A percentile compares a stretch with the other conserved stretches of the same genome.
These are phyloP conservation scores for Tiliacea citrago DNA, from an alignment of 2,888 invertebrate genomes.

Conservation along the genomic window DNA sequence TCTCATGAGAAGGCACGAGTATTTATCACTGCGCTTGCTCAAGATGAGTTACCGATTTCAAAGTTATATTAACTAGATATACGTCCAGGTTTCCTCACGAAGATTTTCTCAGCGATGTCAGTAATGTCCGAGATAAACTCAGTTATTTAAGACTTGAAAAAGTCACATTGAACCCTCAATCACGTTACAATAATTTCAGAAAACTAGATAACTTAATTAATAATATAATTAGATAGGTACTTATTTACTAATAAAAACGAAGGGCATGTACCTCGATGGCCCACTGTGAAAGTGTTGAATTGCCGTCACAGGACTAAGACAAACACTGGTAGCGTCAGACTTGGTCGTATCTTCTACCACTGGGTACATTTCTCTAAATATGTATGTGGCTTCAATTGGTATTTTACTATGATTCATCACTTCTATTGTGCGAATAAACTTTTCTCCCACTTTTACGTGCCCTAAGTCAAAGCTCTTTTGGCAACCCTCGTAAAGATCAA, in stretches of 20 bases:
- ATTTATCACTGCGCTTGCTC: background rate
- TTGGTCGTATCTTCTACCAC: constrained; percentile 76
- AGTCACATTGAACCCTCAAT: background rate
- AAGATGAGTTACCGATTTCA: background rate
- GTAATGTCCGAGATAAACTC: background rate
- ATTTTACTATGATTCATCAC: constrained; percentile 91
- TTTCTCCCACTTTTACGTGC: constrained; percentile 88
- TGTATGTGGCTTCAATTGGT: constrained; percentile 88
- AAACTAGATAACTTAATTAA: background rate
- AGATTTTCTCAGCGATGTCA: background rate
- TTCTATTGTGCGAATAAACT: constrained; percentile 87
- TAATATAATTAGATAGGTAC: background rate
- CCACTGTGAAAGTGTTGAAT: constrained; percentile 66
- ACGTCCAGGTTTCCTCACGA: background rate
- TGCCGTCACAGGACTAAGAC: constrained; percentile 75
- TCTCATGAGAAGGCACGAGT: background rate
- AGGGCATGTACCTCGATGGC: constrained; percentile 75
- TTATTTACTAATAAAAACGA: background rate
- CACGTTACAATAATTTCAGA: background rate
- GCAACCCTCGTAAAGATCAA: constrained; percentile 87
- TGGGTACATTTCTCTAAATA: constrained; percentile 88
- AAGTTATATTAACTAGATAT: background rate
- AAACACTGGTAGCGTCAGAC: constrained; percentile 84
- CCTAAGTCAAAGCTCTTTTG: constrained; percentile 87
- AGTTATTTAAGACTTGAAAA: background rate